A percentile compares a stretch with the other conserved stretches of the same genome.
phyloP scores from a whole-genome alignment of 2,113 vertebrate genomes.

The Mungos mungo region DNA sequence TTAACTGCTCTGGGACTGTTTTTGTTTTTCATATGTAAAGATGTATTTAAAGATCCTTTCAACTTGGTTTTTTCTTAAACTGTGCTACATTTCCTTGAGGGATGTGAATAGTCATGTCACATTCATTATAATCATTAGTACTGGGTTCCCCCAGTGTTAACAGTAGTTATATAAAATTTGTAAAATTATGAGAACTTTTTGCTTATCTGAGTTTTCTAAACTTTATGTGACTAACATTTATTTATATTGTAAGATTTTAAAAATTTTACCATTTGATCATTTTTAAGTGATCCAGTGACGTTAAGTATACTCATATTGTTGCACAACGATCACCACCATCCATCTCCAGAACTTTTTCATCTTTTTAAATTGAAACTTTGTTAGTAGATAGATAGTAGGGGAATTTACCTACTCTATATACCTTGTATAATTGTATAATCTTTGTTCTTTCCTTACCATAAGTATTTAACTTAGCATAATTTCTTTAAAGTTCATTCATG shows the following conservation, averaged over 20 bases:
- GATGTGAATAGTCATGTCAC: not conserved
- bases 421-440: not conserved
- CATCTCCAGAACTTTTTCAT: not conserved
- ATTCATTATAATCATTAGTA: not conserved
- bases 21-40: not conserved
- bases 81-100: not conserved
- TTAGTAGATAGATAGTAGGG: no score
- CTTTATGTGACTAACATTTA: not conserved
- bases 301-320: not conserved
- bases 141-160: not conserved
- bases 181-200: not conserved
- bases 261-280: not conserved
- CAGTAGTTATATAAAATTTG: not conserved
- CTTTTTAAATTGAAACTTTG: not conserved
- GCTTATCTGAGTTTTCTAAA: not conserved
- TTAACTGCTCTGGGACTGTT: not conserved
- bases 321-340: not conserved
- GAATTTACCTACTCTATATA: not conserved
- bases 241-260: not conserved
- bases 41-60: not conserved
- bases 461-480: not conserved
- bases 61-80: conserved; percentile 5
- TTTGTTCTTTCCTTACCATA: not conserved
- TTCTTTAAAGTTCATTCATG: not conserved
- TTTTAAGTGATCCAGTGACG: not conserved